Evolutionary conservation across 2,888 invertebrate species (phyloP).

Genomic region (Onchidella celtica): DNA sequence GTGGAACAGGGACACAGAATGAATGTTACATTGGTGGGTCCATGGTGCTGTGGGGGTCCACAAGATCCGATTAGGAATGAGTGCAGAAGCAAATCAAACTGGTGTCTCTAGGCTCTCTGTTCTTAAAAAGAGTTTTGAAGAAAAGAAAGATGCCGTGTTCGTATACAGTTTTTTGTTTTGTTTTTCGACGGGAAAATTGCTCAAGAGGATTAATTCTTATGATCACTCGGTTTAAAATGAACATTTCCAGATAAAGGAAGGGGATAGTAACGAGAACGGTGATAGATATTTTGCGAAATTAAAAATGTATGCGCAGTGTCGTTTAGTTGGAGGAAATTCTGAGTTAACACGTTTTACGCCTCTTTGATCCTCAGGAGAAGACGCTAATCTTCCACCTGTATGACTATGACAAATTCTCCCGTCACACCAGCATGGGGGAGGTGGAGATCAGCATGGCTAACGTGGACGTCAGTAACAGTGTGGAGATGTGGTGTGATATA

Average conservation of each 20-base stretch:
- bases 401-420: conserved; percentile 87
- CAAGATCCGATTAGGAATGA: too few relatives aligned
- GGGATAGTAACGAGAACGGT: too few relatives aligned
- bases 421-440: conserved; percentile 93
- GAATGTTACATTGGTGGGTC: too few relatives aligned
- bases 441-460: conserved; percentile 89
- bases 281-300: too few relatives aligned
- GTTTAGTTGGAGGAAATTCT: too few relatives aligned
- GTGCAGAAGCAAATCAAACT: too few relatives aligned
- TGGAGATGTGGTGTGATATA: conserved; percentile 94
- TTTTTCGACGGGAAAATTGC: background rate
- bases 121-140: background rate
- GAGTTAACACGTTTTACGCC: too few relatives aligned
- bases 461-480: conserved; percentile 88
- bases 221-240: too few relatives aligned
- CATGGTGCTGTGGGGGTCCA: too few relatives aligned
- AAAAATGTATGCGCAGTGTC: too few relatives aligned
- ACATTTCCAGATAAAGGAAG: too few relatives aligned
- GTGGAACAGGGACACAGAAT: too few relatives aligned
- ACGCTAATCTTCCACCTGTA: conserved; percentile 85
- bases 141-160: background rate
- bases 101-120: background rate
- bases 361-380: conserved; percentile 44
- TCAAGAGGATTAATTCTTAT: background rate
- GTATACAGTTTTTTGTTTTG: background rate